These are phyloP conservation scores for Torymus texanus DNA, from an alignment of 2,888 invertebrate species.

Conservation along the genomic window DNA sequence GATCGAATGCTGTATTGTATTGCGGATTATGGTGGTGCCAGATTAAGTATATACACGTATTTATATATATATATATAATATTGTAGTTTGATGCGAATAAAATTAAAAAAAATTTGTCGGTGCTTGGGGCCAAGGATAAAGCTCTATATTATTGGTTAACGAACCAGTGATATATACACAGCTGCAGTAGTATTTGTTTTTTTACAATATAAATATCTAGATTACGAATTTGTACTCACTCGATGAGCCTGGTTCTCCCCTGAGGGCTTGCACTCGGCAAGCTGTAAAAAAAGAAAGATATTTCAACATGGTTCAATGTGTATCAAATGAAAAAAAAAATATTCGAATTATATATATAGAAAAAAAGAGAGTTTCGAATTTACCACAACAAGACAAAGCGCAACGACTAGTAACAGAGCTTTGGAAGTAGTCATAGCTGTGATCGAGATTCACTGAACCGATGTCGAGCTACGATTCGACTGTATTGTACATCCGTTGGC, in stretches of 20 bases:
- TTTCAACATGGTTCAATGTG: neutral
- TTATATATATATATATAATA: neutral
- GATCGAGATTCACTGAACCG: too few species aligned
- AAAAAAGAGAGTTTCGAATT: neutral
- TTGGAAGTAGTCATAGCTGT: constrained; percentile 16
- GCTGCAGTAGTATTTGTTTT: too few species aligned
- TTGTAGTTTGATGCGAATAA: neutral
- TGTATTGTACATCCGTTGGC: neutral
- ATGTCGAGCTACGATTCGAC: neutral
- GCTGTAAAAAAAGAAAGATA: constrained; percentile 3
- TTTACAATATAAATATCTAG: neutral
- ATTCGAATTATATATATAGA: neutral
- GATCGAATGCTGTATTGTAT: too few species aligned
- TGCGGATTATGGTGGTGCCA: too few species aligned
- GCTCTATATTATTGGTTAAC: too few species aligned
- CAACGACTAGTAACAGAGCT: neutral
- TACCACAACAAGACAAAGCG: constrained; percentile 15
- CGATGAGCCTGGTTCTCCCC: neutral
- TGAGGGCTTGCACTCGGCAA: neutral
- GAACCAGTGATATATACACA: too few species aligned
- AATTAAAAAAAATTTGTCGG: too few species aligned
- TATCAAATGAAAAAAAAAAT: neutral
- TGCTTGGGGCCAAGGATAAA: too few species aligned
- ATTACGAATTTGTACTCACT: constrained; percentile 8
- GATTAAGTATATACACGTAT: too few species aligned